Conservation (phyloP, 2,113 vertebrate species). For the Mus musculus region DNA sequence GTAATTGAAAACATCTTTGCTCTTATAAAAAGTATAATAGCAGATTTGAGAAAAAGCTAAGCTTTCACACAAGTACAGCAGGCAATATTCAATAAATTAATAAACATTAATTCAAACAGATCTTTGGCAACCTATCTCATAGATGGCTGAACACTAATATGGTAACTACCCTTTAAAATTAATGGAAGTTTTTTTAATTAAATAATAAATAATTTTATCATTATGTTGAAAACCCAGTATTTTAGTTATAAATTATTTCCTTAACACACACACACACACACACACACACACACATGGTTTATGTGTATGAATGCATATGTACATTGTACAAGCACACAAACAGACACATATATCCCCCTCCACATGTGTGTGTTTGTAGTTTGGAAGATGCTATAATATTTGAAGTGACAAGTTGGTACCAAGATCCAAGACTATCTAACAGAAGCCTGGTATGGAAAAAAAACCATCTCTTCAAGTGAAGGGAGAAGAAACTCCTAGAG, state of each 20-base stretch:
- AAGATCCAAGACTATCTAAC: no score
- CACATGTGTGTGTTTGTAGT: no score
- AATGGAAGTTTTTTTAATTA: not conserved
- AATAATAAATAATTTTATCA: not conserved
- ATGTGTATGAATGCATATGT: not conserved
- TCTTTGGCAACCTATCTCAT: not conserved
- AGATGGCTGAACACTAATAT: not conserved
- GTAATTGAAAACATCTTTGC: constrained; percentile 33
- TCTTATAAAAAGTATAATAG: not conserved
- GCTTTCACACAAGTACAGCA: not conserved
- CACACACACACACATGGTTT: not conserved
- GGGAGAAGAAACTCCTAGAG: no score
- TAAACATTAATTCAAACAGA: constrained; percentile 20
- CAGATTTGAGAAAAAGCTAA: constrained; percentile 6
- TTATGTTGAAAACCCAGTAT: not conserved
- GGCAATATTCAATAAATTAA: not conserved
- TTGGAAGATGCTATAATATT: no score
- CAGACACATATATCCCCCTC: no score
- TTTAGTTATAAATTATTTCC: not conserved
- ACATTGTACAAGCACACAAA: not conserved
- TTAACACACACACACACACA: not conserved
- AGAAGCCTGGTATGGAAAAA: no score
- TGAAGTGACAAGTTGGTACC: no score
- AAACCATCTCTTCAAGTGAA: no score
- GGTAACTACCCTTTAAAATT: no score